Conservation (phyloP, 2,113 vertebrate genomes). For the Pomatostomus ruficeps region DNA sequence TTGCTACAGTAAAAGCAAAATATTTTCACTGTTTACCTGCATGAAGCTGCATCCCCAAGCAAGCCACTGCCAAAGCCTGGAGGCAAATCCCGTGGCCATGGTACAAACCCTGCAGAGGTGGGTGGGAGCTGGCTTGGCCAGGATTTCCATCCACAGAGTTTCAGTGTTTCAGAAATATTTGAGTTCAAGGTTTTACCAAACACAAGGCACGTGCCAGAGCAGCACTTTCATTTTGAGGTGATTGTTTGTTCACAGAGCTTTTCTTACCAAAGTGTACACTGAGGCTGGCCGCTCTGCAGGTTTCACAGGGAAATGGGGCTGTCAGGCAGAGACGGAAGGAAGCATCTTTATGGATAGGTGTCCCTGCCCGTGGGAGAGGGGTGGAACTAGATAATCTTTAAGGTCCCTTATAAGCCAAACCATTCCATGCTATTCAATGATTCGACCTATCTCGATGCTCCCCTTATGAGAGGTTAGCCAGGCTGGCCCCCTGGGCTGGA, state of each 20-base stretch:
- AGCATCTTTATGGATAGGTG: not conserved
- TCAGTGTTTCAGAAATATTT: not conserved
- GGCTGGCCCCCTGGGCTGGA: not conserved
- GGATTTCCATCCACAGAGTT: not conserved
- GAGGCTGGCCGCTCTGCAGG: not conserved
- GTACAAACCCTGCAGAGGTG: fast-evolving
- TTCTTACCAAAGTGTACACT: fast-evolving
- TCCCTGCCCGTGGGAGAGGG: not conserved
- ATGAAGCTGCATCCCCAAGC: not conserved
- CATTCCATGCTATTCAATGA: not conserved
- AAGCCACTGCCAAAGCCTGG: not conserved
- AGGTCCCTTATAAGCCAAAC: not conserved
- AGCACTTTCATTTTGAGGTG: not conserved
- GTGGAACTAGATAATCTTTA: not conserved
- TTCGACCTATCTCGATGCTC: not conserved
- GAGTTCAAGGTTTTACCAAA: not conserved
- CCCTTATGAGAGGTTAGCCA: not conserved
- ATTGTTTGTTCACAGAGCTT: not conserved
- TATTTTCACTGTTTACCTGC: not conserved
- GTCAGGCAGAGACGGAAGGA: not conserved
- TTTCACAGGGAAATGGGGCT: not conserved
- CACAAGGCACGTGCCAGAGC: not conserved
- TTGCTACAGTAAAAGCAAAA: not conserved
- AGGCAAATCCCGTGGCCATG: fast-evolving
- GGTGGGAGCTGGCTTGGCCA: not conserved